These are phyloP conservation scores for Spisula subtruncata DNA, from an alignment of 2,888 invertebrate genomes.

Conservation along the genomic window DNA sequence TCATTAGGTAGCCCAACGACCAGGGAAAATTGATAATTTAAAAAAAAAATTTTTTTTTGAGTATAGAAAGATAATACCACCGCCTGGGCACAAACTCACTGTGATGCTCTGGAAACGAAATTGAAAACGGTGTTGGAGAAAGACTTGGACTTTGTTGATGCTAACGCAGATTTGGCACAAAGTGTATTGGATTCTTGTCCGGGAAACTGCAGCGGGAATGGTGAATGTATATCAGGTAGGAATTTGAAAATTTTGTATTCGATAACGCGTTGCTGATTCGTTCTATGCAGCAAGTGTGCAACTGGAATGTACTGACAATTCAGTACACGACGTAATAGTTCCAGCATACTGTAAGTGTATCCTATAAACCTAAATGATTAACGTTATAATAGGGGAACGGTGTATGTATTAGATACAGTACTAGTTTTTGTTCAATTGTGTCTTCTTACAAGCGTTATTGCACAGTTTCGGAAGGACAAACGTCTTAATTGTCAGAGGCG, in stretches of 20 bases:
- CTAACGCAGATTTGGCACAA: slow-evolving; percentile 16
- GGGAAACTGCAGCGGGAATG: slow-evolving; percentile 50
- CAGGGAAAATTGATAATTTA: too few species aligned
- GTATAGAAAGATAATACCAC: slow-evolving; percentile 24
- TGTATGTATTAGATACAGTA: too few species aligned
- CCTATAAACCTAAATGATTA: too few species aligned
- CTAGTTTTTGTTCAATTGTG: too few species aligned
- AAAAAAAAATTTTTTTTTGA: not conserved
- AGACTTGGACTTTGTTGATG: slow-evolving; percentile 45
- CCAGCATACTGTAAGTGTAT: too few species aligned
- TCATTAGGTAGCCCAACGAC: too few species aligned
- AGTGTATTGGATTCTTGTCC: slow-evolving; percentile 39
- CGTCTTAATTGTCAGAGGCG: too few species aligned
- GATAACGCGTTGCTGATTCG: not conserved
- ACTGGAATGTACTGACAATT: not conserved
- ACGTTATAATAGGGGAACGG: too few species aligned
- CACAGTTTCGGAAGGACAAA: too few species aligned
- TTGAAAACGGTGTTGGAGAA: slow-evolving; percentile 26
- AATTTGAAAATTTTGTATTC: not conserved
- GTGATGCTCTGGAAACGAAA: slow-evolving; percentile 42
- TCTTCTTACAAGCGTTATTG: too few species aligned
- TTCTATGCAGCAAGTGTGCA: too few species aligned
- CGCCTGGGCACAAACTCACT: slow-evolving; percentile 47
- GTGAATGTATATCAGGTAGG: slow-evolving; percentile 34
- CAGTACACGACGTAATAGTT: too few species aligned